phyloP scores from a whole-genome alignment of 2,797 vertebrate genomes.

The Sternotherus odoratus region DNA sequence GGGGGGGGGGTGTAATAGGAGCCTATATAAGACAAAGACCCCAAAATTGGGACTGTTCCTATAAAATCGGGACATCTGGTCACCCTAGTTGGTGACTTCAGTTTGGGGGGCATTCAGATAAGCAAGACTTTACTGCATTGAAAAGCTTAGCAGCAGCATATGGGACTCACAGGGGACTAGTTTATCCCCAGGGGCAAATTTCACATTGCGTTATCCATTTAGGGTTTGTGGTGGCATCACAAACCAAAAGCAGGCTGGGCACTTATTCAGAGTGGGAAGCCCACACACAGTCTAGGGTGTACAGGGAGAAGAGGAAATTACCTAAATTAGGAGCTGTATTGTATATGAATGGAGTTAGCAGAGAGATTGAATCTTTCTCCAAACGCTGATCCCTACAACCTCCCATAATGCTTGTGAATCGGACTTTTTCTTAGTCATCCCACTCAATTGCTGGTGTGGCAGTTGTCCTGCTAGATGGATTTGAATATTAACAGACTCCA shows the following conservation, averaged over 20 bases:
- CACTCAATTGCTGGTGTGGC: neutral
- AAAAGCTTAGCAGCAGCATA: neutral
- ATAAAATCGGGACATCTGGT: no score
- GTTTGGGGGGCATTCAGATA: neutral
- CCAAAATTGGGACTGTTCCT: no score
- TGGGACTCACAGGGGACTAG: neutral
- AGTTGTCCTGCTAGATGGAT: neutral
- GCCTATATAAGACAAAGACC: no score
- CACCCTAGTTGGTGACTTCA: no score
- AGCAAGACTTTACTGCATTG: neutral
- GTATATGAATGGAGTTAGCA: neutral
- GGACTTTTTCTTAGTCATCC: neutral
- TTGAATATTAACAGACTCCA: neutral
- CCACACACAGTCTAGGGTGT: neutral
- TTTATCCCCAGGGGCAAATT: neutral
- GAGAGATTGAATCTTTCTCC: neutral
- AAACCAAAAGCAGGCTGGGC: neutral
- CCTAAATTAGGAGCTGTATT: neutral
- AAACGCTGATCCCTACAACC: neutral
- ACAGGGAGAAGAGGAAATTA: neutral
- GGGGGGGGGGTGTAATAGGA: no score
- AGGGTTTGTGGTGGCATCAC: neutral
- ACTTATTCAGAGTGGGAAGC: neutral
- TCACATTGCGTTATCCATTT: neutral
- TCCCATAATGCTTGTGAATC: neutral